These are phyloP conservation scores for Monodelphis domestica DNA, from an alignment of 2,797 vertebrate species.

Conservation along the genomic window DNA sequence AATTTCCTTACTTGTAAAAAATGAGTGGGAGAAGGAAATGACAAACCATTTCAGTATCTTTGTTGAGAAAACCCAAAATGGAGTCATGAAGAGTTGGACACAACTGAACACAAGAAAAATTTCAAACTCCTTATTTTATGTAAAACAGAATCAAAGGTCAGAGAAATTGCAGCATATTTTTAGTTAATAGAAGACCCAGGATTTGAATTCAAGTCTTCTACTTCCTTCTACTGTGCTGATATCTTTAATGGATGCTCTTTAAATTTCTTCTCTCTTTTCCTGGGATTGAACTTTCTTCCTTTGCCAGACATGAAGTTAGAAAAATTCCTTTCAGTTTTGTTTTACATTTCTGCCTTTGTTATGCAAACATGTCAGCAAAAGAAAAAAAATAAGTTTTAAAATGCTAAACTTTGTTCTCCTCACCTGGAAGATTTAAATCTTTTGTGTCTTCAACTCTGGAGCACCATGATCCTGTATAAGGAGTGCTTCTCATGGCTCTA, in stretches of 20 bases:
- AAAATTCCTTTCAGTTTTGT: background rate
- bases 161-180: background rate
- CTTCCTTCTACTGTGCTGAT: background rate
- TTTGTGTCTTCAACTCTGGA: background rate
- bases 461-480: background rate
- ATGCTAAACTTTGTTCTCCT: background rate
- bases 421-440: background rate
- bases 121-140: background rate
- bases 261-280: background rate
- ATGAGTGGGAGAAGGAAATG: background rate
- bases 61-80: background rate
- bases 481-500: background rate
- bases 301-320: background rate
- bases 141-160: background rate
- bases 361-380: background rate
- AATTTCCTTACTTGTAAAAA: background rate
- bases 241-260: background rate
- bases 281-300: background rate
- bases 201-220: background rate
- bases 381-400: background rate
- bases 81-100: background rate
- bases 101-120: background rate
- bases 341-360: background rate
- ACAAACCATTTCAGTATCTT: background rate
- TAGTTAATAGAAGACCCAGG: background rate